Conservation (phyloP, 2,888 invertebrate species). For the Trachelus iudaicus region DNA sequence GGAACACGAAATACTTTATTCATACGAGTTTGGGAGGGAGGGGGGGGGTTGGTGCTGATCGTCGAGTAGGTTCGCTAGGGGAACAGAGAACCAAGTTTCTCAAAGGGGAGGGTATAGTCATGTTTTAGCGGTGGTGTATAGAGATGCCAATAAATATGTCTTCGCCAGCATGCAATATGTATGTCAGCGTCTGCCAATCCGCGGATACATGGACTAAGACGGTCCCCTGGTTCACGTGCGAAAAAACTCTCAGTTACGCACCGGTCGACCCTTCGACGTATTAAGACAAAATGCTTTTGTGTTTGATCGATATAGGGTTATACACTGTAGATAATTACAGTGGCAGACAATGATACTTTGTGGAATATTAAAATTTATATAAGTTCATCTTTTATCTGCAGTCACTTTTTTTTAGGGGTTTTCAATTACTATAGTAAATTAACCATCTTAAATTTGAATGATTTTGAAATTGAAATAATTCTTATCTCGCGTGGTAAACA, state of each 20-base stretch:
- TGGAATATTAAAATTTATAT: neutral
- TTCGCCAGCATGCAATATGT: constrained; percentile 58
- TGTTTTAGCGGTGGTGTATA: constrained; percentile 49
- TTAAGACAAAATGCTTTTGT: constrained; percentile 39
- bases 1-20: constrained; percentile 53
- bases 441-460: no score
- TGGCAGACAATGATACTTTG: neutral
- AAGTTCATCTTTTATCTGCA: no score
- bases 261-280: constrained; percentile 35
- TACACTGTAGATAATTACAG: neutral
- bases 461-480: no score
- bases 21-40: constrained; percentile 30
- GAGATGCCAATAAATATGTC: constrained; percentile 62
- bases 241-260: constrained; percentile 11
- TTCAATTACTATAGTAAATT: no score
- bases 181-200: constrained; percentile 51
- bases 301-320: neutral
- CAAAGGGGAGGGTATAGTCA: constrained; percentile 22
- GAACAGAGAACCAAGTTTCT: neutral
- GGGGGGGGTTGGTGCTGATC: constrained; percentile 21
- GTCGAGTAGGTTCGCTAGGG: neutral
- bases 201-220: constrained; percentile 29
- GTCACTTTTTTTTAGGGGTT: no score
- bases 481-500: no score
- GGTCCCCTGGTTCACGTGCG: neutral